Evolutionary conservation across 2,797 vertebrate genomes (phyloP).

Genomic region (Rachycentron canadum): DNA sequence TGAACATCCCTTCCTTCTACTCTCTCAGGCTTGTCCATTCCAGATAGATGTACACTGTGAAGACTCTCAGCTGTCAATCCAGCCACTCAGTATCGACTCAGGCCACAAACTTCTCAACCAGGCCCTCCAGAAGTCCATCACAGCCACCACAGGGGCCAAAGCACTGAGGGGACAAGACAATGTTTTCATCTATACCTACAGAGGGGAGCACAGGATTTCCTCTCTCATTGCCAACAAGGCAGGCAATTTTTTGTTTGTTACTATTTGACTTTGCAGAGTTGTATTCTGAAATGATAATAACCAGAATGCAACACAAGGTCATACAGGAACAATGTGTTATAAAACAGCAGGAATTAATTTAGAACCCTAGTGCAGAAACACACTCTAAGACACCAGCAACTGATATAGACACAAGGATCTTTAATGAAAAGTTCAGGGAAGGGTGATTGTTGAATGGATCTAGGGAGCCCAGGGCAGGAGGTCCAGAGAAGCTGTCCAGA

Average conservation of each 20-base stretch:
- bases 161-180: constrained; percentile 86
- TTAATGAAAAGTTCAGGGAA: too few species aligned
- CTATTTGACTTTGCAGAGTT: background rate
- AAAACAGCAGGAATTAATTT: too few species aligned
- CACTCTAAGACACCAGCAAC: too few species aligned
- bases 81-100: constrained; percentile 84
- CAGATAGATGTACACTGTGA: constrained; percentile 88
- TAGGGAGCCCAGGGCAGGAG: too few species aligned
- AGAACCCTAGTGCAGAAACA: too few species aligned
- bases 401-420: too few species aligned
- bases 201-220: constrained; percentile 87
- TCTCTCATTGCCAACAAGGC: constrained; percentile 94
- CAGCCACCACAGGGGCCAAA: constrained; percentile 84
- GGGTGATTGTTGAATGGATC: too few species aligned
- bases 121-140: constrained; percentile 88
- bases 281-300: background rate
- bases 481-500: too few species aligned
- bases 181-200: constrained; percentile 87
- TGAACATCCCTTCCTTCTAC: background rate
- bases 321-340: background rate
- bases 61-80: constrained; percentile 84
- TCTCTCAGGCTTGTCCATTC: constrained; percentile 92
- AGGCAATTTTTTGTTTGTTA: constrained; percentile 21
- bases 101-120: constrained; percentile 87
- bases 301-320: background rate